phyloP scores from a whole-genome alignment of 2,888 invertebrate genomes.

The Papilio gigon region DNA sequence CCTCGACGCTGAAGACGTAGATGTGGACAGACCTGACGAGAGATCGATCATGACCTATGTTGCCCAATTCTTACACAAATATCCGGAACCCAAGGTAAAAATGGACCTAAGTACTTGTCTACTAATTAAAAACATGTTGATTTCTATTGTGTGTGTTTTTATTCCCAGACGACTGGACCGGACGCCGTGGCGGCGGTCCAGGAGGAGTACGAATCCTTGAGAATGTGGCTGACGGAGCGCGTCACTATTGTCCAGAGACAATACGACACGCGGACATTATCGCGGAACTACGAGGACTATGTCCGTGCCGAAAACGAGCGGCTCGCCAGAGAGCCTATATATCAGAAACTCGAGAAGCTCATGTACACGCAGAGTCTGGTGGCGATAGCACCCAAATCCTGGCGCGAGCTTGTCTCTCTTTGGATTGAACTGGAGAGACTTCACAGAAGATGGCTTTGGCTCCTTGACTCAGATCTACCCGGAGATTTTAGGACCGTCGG shows the following conservation, averaged over 20 bases:
- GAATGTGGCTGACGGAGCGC: slow-evolving; percentile 91
- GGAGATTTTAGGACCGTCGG: slow-evolving; percentile 93
- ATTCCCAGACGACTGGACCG: slow-evolving; percentile 83
- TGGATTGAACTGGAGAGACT: slow-evolving; percentile 92
- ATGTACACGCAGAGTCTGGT: slow-evolving; percentile 91
- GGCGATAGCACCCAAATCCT: slow-evolving; percentile 92
- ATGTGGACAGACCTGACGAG: slow-evolving; percentile 97
- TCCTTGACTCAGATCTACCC: slow-evolving; percentile 92
- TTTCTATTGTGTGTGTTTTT: slow-evolving; percentile 6
- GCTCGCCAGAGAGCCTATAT: slow-evolving; percentile 86
- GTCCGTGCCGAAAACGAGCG: slow-evolving; percentile 89
- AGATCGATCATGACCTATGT: slow-evolving; percentile 99
- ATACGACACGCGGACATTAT: slow-evolving; percentile 88
- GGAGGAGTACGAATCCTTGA: slow-evolving; percentile 89
- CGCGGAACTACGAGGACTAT: slow-evolving; percentile 92
- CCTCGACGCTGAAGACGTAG: slow-evolving; percentile 97
- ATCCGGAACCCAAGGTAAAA: slow-evolving; percentile 90
- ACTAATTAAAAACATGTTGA: not conserved
- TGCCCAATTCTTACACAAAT: slow-evolving; percentile 98
- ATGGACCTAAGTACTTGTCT: not conserved
- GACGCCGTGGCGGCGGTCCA: slow-evolving; percentile 90
- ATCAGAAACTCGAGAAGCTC: slow-evolving; percentile 89
- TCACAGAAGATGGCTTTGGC: slow-evolving; percentile 93
- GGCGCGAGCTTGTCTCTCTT: slow-evolving; percentile 89
- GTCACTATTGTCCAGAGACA: slow-evolving; percentile 89